phyloP scores from a whole-genome alignment of 2,888 invertebrate genomes.

The Autographa gamma region DNA sequence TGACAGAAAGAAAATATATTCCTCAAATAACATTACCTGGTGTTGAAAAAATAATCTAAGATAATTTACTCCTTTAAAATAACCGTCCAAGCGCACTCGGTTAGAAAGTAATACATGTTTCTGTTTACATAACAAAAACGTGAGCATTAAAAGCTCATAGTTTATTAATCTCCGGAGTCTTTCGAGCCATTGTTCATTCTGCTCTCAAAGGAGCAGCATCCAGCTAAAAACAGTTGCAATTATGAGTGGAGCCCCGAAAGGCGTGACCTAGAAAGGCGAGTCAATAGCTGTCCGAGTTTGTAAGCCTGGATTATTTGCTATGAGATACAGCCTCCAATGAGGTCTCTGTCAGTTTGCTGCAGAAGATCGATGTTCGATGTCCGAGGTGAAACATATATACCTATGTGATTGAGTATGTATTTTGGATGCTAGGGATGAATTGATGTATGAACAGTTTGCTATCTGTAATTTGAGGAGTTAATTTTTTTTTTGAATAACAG shows the following conservation, averaged over 20 bases:
- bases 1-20: no score
- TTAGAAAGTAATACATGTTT: background rate
- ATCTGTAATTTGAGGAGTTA: no score
- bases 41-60: no score
- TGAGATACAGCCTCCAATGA: slow-evolving; percentile 9
- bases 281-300: background rate
- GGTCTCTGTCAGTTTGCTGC: slow-evolving; percentile 32
- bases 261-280: background rate
- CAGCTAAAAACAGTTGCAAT: slow-evolving; percentile 3
- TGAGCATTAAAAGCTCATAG: background rate
- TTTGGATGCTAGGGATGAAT: no score
- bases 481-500: no score
- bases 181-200: background rate
- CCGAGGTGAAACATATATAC: slow-evolving; percentile 8
- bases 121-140: background rate
- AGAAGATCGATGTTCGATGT: slow-evolving; percentile 45
- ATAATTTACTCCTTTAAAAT: no score
- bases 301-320: background rate
- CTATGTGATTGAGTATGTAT: background rate
- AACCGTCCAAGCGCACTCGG: no score
- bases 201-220: background rate
- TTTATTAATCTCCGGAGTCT: background rate
- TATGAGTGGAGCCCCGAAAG: slow-evolving; percentile 1
- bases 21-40: no score
- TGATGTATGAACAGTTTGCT: no score